Conservation (phyloP, 1,140 invertebrate genomes). For the Proales similis region DNA sequence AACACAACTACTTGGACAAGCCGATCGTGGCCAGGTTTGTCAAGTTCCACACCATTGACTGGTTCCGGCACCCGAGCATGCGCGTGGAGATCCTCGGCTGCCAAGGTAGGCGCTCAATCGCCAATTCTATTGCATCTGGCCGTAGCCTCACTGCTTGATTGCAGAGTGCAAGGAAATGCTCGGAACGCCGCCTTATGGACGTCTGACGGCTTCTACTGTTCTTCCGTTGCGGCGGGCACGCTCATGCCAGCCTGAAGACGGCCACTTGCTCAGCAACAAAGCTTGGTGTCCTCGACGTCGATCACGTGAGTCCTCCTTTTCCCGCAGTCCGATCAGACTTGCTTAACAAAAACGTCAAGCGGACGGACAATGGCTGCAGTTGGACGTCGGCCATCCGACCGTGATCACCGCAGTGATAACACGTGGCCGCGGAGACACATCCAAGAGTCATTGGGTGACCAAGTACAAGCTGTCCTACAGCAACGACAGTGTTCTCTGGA, state of each 20-base stretch:
- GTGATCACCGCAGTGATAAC: conserved; percentile 57
- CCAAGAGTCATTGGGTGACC: conserved; percentile 57
- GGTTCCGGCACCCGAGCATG: conserved; percentile 57
- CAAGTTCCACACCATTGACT: conserved; percentile 56
- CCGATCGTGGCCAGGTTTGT: conserved; percentile 57
- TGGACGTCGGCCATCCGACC: conserved; percentile 58
- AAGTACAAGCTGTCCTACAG: conserved; percentile 58
- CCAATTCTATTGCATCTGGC: background rate
- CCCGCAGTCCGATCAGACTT: background rate
- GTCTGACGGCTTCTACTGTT: conserved; percentile 54
- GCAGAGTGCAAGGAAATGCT: conserved; percentile 58
- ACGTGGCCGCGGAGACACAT: conserved; percentile 57
- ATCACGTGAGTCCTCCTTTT: conserved; percentile 49
- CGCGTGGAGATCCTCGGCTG: conserved; percentile 58
- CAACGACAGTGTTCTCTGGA: conserved; percentile 58
- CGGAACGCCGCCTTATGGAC: conserved; percentile 56
- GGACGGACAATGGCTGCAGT: conserved; percentile 59
- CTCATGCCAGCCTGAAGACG: conserved; percentile 58
- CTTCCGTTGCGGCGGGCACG: conserved; percentile 51
- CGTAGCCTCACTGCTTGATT: background rate
- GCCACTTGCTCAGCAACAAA: conserved; percentile 56
- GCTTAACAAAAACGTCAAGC: background rate
- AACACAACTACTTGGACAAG: conserved; percentile 55
- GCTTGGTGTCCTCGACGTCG: conserved; percentile 58
- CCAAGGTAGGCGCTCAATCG: conserved; percentile 53